These are phyloP conservation scores for Tubiluchus corallicola DNA, from an alignment of 2,888 invertebrate genomes.

Conservation along the genomic window DNA sequence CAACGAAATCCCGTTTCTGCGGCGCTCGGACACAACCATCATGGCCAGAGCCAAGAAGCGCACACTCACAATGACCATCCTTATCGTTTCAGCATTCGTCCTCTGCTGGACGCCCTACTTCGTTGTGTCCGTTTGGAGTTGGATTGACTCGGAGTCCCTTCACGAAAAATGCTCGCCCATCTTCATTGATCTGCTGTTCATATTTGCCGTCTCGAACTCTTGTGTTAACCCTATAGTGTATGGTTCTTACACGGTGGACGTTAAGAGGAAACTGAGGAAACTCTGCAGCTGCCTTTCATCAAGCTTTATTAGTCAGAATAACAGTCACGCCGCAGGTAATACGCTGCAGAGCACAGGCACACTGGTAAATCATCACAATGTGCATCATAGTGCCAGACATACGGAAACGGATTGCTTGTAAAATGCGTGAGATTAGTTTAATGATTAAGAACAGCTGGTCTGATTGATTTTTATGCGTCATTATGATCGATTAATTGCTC, in stretches of 20 bases:
- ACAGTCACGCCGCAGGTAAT: too few relatives aligned
- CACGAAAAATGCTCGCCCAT: too few relatives aligned
- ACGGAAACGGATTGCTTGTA: too few relatives aligned
- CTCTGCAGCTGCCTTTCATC: not conserved
- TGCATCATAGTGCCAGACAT: too few relatives aligned
- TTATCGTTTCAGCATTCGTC: constrained; percentile 22
- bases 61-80: constrained; percentile 24
- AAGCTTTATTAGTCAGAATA: too few relatives aligned
- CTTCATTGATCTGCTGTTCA: too few relatives aligned
- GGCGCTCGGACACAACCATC: constrained; percentile 17
- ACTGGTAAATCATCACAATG: too few relatives aligned
- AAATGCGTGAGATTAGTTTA: too few relatives aligned
- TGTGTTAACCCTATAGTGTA: constrained; percentile 27
- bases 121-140: constrained; percentile 18
- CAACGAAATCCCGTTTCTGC: constrained; percentile 5
- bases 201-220: constrained; percentile 26
- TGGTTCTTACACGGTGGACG: constrained; percentile 14
- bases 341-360: too few relatives aligned
- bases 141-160: not conserved
- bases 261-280: not conserved
- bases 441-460: too few relatives aligned
- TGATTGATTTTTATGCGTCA: too few relatives aligned
- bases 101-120: constrained; percentile 24
- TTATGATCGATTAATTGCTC: too few relatives aligned
- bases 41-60: constrained; percentile 21